Conservation (phyloP, 2,797 vertebrate genomes). For the Acanthiza pusilla region DNA sequence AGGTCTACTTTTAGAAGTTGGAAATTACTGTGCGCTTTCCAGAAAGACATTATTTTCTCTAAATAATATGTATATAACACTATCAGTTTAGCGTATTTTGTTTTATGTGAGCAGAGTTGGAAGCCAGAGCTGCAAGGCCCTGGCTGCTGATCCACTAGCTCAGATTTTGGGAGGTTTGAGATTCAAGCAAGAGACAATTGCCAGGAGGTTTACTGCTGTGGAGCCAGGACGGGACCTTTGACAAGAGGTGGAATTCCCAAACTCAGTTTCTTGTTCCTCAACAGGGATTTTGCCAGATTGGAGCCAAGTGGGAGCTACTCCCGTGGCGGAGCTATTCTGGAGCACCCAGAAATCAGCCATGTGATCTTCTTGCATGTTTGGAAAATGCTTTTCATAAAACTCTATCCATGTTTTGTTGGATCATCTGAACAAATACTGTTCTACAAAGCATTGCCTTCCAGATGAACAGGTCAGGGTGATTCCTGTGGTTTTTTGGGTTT, state of each 20-base stretch:
- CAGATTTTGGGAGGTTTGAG: background rate
- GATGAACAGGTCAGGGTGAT: background rate
- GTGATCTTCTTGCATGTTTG: background rate
- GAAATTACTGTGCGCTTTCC: background rate
- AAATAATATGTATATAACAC: too few relatives aligned
- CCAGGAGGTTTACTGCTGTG: background rate
- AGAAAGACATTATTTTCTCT: background rate
- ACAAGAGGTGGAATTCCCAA: background rate
- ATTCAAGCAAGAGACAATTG: background rate
- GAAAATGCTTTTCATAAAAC: background rate
- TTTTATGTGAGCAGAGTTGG: background rate
- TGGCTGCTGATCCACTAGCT: background rate
- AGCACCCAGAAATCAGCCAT: background rate
- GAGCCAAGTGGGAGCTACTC: background rate
- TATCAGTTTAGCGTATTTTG: background rate
- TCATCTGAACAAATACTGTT: background rate
- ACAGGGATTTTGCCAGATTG: background rate
- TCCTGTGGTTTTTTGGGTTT: background rate
- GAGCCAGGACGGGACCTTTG: background rate
- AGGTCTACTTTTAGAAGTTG: background rate
- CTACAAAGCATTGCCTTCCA: background rate
- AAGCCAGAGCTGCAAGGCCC: background rate
- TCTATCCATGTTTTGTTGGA: background rate
- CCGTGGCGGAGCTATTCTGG: background rate
- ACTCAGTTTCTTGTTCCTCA: background rate